Conservation (phyloP, 2,797 vertebrate species). For the Rhinichthys osculus region DNA sequence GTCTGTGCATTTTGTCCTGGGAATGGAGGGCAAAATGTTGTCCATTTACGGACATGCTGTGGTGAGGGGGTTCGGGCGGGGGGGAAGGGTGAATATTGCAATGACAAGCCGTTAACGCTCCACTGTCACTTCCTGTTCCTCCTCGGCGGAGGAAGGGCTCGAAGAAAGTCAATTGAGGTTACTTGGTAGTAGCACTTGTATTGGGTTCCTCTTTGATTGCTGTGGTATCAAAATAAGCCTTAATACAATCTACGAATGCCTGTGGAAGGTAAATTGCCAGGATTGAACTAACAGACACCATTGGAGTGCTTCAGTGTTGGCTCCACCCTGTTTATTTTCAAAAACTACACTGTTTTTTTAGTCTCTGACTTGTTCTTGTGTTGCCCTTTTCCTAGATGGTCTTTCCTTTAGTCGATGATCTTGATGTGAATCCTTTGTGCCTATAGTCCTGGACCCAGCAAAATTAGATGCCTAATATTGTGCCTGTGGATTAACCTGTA, state of each 20-base stretch:
- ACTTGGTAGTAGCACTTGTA: slow-evolving; percentile 3
- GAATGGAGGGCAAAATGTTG: slow-evolving; percentile 44
- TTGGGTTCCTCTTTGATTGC: not conserved
- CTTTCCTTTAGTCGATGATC: not conserved
- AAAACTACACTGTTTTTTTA: slow-evolving; percentile 8
- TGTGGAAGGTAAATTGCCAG: not conserved
- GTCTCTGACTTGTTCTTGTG: not conserved
- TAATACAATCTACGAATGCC: not conserved
- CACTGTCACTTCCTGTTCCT: slow-evolving; percentile 60
- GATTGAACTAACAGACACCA: not conserved
- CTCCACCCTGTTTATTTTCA: slow-evolving; percentile 29
- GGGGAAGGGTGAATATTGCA: slow-evolving; percentile 49
- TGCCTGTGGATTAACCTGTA: slow-evolving; percentile 24
- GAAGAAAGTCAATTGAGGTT: slow-evolving; percentile 41
- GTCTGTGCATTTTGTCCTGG: slow-evolving; percentile 39
- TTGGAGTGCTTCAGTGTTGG: not conserved
- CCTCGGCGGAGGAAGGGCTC: slow-evolving; percentile 10
- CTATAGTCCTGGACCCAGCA: not conserved
- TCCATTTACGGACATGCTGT: slow-evolving; percentile 56
- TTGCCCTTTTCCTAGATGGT: not conserved
- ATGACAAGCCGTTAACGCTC: slow-evolving; percentile 57
- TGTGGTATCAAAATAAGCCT: not conserved
- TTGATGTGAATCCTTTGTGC: not conserved
- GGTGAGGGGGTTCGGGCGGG: slow-evolving; percentile 14
- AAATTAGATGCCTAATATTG: slow-evolving; percentile 18